Percentiles rank a stretch among this genome's conserved stretches.
These are phyloP conservation scores for Diadumene lineata DNA, from an alignment of 92 coral and sea anemone genomes.

Conservation along the genomic window DNA sequence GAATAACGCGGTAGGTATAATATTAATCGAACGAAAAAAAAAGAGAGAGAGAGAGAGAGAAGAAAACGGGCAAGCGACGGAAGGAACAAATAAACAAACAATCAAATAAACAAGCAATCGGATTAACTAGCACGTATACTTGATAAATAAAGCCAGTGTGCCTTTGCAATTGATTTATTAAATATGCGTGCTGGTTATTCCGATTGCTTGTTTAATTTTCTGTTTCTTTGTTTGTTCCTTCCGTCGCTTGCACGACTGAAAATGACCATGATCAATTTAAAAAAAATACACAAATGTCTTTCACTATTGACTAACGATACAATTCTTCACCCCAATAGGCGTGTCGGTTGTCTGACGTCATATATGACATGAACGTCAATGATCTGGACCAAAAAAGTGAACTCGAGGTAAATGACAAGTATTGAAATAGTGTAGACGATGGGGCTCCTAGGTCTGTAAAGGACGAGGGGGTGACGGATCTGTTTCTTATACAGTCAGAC, in stretches of 20 bases:
- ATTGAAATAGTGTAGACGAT: background rate
- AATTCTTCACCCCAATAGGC: background rate
- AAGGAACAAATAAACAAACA: too few relatives aligned
- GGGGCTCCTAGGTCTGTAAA: background rate
- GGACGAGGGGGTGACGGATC: background rate
- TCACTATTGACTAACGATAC: background rate
- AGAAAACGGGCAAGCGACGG: too few relatives aligned
- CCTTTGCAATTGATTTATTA: too few relatives aligned
- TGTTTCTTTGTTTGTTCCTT: too few relatives aligned
- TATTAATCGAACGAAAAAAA: background rate
- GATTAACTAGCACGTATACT: too few relatives aligned
- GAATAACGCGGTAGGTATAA: slow-evolving; percentile 1
- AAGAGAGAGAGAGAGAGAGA: background rate
- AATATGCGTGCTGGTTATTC: too few relatives aligned
- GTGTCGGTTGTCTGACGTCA: slow-evolving; percentile 21
- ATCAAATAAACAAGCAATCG: too few relatives aligned
- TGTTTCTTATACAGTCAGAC: too few relatives aligned
- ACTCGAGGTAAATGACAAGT: slow-evolving; percentile 15
- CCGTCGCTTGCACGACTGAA: too few relatives aligned
- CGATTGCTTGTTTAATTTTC: too few relatives aligned
- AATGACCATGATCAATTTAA: background rate
- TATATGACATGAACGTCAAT: slow-evolving; percentile 15
- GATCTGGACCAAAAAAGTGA: slow-evolving; percentile 21
- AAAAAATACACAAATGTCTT: background rate
- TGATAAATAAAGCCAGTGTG: too few relatives aligned